phyloP scores from a whole-genome alignment of 2,113 vertebrate genomes.

The Oryzias woworae region DNA sequence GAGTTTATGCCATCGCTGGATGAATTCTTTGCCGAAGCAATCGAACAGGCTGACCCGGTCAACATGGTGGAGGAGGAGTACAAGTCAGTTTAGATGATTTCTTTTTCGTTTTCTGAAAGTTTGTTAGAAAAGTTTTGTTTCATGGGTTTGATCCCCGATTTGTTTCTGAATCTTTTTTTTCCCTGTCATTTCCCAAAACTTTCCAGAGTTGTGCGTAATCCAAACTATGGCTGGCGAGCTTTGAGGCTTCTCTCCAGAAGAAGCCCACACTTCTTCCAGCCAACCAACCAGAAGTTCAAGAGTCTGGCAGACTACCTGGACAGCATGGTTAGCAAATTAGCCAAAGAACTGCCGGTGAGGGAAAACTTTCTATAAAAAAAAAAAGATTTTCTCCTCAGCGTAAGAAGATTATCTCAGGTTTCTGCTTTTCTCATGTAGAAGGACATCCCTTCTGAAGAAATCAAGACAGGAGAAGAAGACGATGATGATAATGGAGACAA shows the following conservation, averaged over 20 bases:
- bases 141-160: background rate
- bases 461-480: conserved; percentile 97
- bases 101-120: background rate
- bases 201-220: conserved; percentile 90
- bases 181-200: background rate
- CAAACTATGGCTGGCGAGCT: conserved; percentile 98
- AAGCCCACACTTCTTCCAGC: conserved; percentile 98
- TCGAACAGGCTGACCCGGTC: conserved; percentile 95
- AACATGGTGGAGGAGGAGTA: conserved; percentile 98
- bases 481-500: conserved; percentile 98
- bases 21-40: conserved; percentile 97
- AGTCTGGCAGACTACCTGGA: conserved; percentile 97
- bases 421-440: conserved; percentile 57
- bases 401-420: background rate
- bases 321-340: conserved; percentile 98
- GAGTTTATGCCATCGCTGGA: conserved; percentile 97
- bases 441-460: conserved; percentile 97
- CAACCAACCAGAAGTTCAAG: conserved; percentile 97
- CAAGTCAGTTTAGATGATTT: conserved; percentile 82
- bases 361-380: background rate
- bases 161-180: background rate
- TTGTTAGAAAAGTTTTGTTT: background rate
- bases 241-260: conserved; percentile 90
- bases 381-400: background rate
- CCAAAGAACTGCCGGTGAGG: conserved; percentile 96